phyloP scores from a whole-genome alignment of 2,113 vertebrate species.

The Martes martes region DNA sequence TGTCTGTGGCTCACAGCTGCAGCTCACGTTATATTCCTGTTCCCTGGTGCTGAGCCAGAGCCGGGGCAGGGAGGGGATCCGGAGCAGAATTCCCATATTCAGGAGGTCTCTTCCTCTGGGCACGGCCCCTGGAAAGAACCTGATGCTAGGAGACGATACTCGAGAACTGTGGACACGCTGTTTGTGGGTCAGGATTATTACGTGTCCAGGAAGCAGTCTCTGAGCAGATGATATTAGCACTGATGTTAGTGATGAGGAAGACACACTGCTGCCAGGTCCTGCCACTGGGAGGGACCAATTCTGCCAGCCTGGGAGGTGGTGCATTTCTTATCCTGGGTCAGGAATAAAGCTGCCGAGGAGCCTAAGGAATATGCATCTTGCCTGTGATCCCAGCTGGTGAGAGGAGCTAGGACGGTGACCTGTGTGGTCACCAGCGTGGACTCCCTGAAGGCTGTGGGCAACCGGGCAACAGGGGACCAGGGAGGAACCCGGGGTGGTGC shows the following conservation, averaged over 20 bases:
- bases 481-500: fast-evolving
- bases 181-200: background rate
- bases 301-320: background rate
- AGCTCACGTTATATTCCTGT: background rate
- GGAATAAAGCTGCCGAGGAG: background rate
- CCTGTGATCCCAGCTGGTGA: background rate
- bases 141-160: background rate
- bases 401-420: background rate
- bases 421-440: background rate
- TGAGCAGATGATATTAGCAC: no score
- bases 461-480: background rate
- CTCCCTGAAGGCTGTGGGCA: background rate
- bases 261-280: background rate
- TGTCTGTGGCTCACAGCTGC: background rate
- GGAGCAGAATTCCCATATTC: no score
- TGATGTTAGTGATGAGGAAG: background rate
- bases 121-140: background rate
- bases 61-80: fast-evolving
- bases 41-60: background rate
- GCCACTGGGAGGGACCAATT: no score
- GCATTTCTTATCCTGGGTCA: background rate
- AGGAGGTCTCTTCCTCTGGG: background rate
- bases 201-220: no score
- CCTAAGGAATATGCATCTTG: background rate
- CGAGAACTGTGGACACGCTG: background rate